Evolutionary conservation across 2,113 vertebrate genomes (phyloP).

Genomic region (Dermatemys mawii): DNA sequence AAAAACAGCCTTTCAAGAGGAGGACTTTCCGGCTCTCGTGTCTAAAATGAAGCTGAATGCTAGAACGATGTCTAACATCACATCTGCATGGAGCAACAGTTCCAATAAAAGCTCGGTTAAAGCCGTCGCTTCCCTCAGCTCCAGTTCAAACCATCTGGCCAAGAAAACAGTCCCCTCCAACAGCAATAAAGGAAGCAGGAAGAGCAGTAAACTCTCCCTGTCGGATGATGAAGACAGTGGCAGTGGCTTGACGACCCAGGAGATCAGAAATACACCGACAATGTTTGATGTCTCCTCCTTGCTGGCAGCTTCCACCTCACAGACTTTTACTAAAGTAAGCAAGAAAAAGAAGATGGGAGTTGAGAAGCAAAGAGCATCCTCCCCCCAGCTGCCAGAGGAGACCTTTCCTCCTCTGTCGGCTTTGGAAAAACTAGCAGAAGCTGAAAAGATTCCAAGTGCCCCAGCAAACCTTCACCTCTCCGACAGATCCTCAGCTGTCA

Average conservation of each 20-base stretch:
- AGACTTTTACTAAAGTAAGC: conserved; percentile 79
- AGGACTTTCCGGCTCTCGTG: conserved; percentile 96
- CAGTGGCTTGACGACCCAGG: conserved; percentile 78
- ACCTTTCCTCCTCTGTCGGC: background rate
- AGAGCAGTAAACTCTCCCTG: conserved; percentile 63
- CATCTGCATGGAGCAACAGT: conserved; percentile 87
- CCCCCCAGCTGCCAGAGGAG: background rate
- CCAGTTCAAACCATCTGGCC: conserved; percentile 65
- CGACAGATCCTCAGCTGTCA: conserved; percentile 8
- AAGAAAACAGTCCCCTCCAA: conserved; percentile 80
- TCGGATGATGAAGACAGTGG: conserved; percentile 73
- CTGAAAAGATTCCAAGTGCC: conserved; percentile 48
- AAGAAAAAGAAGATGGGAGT: conserved; percentile 89
- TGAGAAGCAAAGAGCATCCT: conserved; percentile 61
- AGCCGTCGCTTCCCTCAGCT: conserved; percentile 49
- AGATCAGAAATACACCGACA: conserved; percentile 83
- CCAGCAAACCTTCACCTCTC: background rate
- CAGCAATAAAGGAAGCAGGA: conserved; percentile 65
- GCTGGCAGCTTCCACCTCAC: conserved; percentile 78
- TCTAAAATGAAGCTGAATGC: conserved; percentile 81
- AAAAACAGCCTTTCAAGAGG: conserved; percentile 90
- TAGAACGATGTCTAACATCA: conserved; percentile 75
- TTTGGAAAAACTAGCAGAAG: conserved; percentile 80
- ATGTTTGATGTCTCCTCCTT: conserved; percentile 90
- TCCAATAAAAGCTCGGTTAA: conserved; percentile 78